phyloP scores from a whole-genome alignment of 2,888 invertebrate genomes.

The Pseudococcus viburni region DNA sequence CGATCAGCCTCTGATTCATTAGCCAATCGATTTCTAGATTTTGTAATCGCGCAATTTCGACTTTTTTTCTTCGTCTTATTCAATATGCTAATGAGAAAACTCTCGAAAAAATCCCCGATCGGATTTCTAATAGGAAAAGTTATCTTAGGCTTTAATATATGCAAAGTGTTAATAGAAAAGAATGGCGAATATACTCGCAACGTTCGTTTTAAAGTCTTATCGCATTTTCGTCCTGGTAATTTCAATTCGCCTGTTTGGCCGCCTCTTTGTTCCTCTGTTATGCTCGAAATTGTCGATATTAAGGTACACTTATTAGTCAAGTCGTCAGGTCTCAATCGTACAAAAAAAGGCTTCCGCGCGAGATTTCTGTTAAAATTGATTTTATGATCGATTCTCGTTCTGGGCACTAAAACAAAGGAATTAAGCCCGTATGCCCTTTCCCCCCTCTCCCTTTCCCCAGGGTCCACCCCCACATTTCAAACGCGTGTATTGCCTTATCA shows the following conservation, averaged over 20 bases:
- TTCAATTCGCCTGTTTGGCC: not conserved
- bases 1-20: not conserved
- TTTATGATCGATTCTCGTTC: no score
- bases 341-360: no score
- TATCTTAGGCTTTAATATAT: slow-evolving; percentile 25
- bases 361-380: no score
- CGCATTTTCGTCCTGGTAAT: not conserved
- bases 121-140: slow-evolving; percentile 35
- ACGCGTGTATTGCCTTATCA: no score
- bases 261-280: not conserved
- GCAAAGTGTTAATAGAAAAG: slow-evolving; percentile 54
- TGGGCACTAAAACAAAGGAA: no score
- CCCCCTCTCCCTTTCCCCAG: no score
- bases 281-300: no score
- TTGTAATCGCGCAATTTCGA: not conserved
- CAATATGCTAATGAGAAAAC: slow-evolving; percentile 33
- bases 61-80: not conserved
- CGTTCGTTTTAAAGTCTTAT: slow-evolving; percentile 6
- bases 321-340: no score
- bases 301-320: no score
- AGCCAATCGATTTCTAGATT: not conserved
- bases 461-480: no score
- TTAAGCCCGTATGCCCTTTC: no score
- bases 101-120: slow-evolving; percentile 13
- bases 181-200: not conserved